These are phyloP conservation scores for Megalonaias nervosa DNA, from an alignment of 1,140 invertebrate species.

Conservation along the genomic window DNA sequence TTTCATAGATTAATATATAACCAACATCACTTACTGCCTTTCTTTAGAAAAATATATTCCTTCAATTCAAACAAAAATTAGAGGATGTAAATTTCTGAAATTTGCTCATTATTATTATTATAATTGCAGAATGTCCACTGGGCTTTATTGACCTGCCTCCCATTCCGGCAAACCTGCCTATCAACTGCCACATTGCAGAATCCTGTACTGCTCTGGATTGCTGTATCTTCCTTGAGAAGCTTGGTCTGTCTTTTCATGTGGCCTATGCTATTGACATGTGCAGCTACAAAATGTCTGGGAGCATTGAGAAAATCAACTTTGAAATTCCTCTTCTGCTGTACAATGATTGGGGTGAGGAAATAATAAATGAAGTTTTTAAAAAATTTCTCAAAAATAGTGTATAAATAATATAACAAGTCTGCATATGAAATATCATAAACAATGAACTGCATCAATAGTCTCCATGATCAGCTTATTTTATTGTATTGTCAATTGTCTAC, in stretches of 20 bases:
- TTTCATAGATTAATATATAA: not conserved
- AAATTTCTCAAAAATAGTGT: too few species aligned
- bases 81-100: not conserved
- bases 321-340: conserved; percentile 7
- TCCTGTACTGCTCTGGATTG: conserved; percentile 21
- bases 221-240: conserved; percentile 2
- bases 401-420: too few species aligned
- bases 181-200: conserved; percentile 14
- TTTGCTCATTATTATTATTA: not conserved
- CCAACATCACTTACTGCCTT: not conserved
- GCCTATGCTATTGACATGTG: conserved; percentile 15
- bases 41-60: not conserved
- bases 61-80: not conserved
- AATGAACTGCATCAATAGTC: too few species aligned
- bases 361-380: too few species aligned
- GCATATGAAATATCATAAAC: too few species aligned
- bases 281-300: conserved; percentile 10
- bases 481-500: too few species aligned
- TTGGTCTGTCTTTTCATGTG: conserved; percentile 13
- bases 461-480: too few species aligned
- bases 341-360: too few species aligned
- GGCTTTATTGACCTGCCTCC: conserved; percentile 10
- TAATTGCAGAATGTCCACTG: conserved; percentile 20
- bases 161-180: not conserved
- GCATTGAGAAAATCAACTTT: conserved; percentile 17